Conservation (phyloP, 2,797 vertebrate genomes). For the Galagoides demidoff region DNA sequence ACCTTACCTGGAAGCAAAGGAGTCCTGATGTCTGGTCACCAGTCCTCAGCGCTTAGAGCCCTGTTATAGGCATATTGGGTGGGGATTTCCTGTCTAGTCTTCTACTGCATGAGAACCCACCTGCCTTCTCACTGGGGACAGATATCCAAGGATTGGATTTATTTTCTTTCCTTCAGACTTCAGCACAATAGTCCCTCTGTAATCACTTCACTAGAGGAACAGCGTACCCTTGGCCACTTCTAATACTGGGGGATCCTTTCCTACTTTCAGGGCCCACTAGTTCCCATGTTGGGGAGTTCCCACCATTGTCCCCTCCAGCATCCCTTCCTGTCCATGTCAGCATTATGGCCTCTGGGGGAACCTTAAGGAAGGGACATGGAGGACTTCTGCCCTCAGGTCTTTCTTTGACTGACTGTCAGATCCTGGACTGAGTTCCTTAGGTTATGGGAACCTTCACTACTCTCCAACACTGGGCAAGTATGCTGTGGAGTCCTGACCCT, state of each 20-base stretch:
- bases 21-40: conserved; percentile 76
- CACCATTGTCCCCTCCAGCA: conserved; percentile 67
- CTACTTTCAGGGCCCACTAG: conserved; percentile 84
- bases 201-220: conserved; percentile 88
- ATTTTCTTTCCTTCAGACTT: conserved; percentile 88
- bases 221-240: conserved; percentile 86
- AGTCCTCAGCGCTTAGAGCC: conserved; percentile 85
- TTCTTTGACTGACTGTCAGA: conserved; percentile 78
- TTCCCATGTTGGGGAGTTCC: conserved; percentile 73
- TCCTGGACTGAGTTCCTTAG: conserved; percentile 83
- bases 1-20: conserved; percentile 82
- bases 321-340: conserved; percentile 78
- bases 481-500: conserved; percentile 3
- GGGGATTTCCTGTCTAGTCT: conserved; percentile 85
- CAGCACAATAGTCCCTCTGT: conserved; percentile 87
- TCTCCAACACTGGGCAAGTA: conserved; percentile 14
- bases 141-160: conserved; percentile 89
- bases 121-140: conserved; percentile 82
- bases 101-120: conserved; percentile 84
- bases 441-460: background rate
- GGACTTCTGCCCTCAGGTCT: conserved; percentile 62
- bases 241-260: conserved; percentile 84
- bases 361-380: conserved; percentile 77
- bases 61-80: conserved; percentile 77
- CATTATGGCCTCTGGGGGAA: conserved; percentile 73